Conservation (phyloP, 2,797 vertebrate species). For the Podarcis siculus region DNA sequence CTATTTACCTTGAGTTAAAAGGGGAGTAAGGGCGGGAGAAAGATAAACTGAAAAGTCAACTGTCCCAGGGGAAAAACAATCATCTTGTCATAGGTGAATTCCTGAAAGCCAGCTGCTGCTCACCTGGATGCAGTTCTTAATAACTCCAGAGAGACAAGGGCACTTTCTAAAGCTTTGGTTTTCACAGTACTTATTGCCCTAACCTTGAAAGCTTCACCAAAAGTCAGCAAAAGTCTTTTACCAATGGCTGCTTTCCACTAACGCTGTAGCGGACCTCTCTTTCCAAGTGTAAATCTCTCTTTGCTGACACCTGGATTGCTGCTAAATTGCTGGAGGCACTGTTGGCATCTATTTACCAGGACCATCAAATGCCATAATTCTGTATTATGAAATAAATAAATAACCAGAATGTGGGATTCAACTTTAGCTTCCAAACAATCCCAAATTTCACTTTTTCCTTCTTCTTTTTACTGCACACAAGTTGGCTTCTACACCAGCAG, state of each 20-base stretch:
- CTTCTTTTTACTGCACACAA: too few species aligned
- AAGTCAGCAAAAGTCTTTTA: background rate
- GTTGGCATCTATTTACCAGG: background rate
- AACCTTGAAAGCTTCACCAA: background rate
- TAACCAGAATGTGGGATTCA: background rate
- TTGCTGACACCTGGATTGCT: background rate
- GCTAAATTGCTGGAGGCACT: background rate
- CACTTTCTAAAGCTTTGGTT: conserved; percentile 17
- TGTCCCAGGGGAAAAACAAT: background rate
- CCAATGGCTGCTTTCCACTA: background rate
- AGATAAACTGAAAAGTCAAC: conserved; percentile 51
- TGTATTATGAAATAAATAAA: background rate
- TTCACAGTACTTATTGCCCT: background rate
- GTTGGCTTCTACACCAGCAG: too few species aligned
- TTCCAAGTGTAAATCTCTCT: conserved; percentile 15
- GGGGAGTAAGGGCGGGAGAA: background rate
- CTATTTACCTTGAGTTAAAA: conserved; percentile 58
- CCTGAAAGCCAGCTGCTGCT: conserved; percentile 16
- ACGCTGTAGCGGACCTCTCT: background rate
- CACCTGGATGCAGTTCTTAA: conserved; percentile 26
- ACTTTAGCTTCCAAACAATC: background rate
- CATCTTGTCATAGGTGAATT: conserved; percentile 44
- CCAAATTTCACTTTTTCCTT: background rate
- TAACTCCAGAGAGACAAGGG: background rate
- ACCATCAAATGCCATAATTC: background rate